Conservation (phyloP, 2,797 vertebrate species). For the Apogon talboti region DNA sequence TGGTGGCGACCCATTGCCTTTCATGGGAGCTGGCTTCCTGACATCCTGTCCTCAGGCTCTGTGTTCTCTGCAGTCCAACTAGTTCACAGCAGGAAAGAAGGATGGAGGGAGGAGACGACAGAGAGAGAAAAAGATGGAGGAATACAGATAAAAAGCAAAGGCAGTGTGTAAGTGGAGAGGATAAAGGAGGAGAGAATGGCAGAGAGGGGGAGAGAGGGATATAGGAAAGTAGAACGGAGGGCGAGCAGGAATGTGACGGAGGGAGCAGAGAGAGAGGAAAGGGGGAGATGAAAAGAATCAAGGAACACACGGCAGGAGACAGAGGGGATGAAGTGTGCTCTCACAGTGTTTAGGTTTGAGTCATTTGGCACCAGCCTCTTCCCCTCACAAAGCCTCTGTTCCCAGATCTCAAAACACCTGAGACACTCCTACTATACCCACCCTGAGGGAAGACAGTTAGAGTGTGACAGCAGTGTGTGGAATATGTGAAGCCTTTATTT, state of each 20-base stretch:
- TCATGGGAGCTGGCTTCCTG: slow-evolving; percentile 82
- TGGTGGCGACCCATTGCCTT: slow-evolving; percentile 81
- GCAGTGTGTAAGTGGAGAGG: slow-evolving; percentile 29
- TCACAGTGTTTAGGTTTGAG: slow-evolving; percentile 74
- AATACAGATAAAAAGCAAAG: slow-evolving; percentile 46
- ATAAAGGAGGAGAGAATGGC: slow-evolving; percentile 3
- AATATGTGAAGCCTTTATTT: slow-evolving; percentile 3
- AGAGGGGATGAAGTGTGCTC: slow-evolving; percentile 69
- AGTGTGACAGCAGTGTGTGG: slow-evolving; percentile 41
- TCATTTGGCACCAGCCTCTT: slow-evolving; percentile 65
- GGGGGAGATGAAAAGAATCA: slow-evolving; percentile 41
- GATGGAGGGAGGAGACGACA: slow-evolving; percentile 2
- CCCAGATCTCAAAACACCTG: slow-evolving; percentile 61
- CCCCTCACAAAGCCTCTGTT: slow-evolving; percentile 57
- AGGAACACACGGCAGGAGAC: slow-evolving; percentile 51
- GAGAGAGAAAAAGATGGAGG: slow-evolving; percentile 43
- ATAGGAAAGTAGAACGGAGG: neutral
- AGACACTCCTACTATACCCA: slow-evolving; percentile 50
- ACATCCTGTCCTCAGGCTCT: slow-evolving; percentile 68
- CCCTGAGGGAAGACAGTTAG: slow-evolving; percentile 32
- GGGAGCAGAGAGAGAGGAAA: slow-evolving; percentile 27
- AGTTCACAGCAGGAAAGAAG: slow-evolving; percentile 51
- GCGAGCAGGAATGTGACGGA: slow-evolving; percentile 25
- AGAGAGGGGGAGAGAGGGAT: slow-evolving; percentile 14
- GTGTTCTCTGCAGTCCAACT: slow-evolving; percentile 59